Evolutionary conservation across 2,113 vertebrate genomes (phyloP).

Genomic region (Barnardius zonarius): DNA sequence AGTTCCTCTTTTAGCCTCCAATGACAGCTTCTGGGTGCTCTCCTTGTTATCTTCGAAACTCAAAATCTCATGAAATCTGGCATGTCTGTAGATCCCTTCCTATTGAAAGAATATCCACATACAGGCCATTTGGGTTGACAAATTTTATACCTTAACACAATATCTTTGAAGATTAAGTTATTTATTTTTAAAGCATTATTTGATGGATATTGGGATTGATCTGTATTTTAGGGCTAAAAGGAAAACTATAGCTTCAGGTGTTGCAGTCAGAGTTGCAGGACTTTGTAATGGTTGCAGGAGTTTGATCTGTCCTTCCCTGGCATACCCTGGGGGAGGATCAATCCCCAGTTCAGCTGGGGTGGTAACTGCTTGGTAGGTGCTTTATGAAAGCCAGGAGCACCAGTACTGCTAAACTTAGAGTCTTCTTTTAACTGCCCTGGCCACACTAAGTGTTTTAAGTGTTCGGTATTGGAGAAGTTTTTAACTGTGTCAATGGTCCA

Average conservation of each 20-base stretch:
- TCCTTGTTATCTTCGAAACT: background rate
- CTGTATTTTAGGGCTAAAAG: background rate
- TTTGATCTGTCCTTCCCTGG: background rate
- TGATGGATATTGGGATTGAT: fast-evolving
- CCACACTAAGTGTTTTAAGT: background rate
- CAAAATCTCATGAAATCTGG: background rate
- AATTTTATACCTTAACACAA: background rate
- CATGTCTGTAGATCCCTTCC: background rate
- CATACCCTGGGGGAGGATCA: background rate
- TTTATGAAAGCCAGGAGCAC: background rate
- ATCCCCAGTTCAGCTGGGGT: background rate
- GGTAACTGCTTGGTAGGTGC: background rate
- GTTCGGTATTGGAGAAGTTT: background rate
- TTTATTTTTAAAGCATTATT: background rate
- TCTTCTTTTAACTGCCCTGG: background rate
- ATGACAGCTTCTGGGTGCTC: background rate
- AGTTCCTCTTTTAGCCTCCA: background rate
- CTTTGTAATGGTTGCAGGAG: background rate
- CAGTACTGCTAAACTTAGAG: background rate
- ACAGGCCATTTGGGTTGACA: background rate
- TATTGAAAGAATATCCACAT: background rate
- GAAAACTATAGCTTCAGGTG: background rate
- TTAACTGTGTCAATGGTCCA: background rate
- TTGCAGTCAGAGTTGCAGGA: background rate
- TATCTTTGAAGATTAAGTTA: background rate